A percentile compares a stretch with the other conserved stretches of the same genome.
Evolutionary conservation across 2,888 invertebrate species (phyloP).

Genomic region (Metallyticus violacea): DNA sequence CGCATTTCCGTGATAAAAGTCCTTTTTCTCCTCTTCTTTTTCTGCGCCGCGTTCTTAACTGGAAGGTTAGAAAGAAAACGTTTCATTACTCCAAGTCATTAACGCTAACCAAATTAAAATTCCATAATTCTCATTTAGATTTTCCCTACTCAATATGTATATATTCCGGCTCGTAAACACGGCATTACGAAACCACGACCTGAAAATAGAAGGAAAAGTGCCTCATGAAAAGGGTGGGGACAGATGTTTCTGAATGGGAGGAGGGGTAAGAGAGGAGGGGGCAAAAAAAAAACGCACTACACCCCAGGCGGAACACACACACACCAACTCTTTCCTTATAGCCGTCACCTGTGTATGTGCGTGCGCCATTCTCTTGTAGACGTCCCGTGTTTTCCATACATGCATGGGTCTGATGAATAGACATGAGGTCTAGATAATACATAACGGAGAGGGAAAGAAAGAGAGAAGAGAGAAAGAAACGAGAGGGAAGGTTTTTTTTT

Average conservation of each 20-base stretch:
- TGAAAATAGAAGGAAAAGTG: conserved; percentile 6
- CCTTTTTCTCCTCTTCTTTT: background rate
- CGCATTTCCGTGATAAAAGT: background rate
- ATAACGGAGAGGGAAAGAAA: conserved; percentile 2
- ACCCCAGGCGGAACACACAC: background rate
- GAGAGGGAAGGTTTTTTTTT: background rate
- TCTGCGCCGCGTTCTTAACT: too few species aligned
- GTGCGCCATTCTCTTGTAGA: background rate
- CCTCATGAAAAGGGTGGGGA: background rate
- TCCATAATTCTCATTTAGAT: background rate
- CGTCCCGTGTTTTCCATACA: conserved; percentile 18
- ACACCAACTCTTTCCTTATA: conserved; percentile 6
- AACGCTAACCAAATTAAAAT: background rate
- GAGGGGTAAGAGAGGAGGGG: background rate
- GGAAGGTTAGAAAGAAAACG: background rate
- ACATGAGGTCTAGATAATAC: conserved; percentile 18
- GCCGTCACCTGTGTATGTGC: background rate
- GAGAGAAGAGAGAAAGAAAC: conserved; percentile 1
- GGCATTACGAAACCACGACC: conserved; percentile 10
- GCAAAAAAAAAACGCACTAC: background rate
- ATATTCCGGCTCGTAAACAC: background rate
- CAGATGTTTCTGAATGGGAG: conserved; percentile 15
- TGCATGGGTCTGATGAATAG: conserved; percentile 25
- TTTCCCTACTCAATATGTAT: background rate
- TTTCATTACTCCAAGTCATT: background rate